These are phyloP conservation scores for Equus przewalskii DNA, from an alignment of 2,113 vertebrate species.

Conservation along the genomic window DNA sequence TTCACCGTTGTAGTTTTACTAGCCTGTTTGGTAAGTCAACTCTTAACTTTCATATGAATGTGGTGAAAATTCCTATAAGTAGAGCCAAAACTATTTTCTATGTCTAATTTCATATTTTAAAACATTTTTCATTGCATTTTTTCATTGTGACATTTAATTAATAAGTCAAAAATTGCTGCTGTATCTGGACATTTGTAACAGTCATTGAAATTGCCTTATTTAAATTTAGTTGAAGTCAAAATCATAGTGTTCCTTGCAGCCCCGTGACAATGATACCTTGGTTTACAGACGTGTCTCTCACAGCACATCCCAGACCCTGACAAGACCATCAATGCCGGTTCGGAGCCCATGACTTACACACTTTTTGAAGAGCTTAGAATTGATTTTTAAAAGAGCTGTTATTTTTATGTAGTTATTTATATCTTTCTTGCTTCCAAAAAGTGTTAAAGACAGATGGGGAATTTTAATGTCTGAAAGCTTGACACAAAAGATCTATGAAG, in stretches of 20 bases:
- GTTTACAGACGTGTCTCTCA: background rate
- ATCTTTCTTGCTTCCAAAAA: background rate
- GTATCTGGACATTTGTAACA: background rate
- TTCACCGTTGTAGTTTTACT: conserved; percentile 81
- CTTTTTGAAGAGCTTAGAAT: conserved; percentile 12
- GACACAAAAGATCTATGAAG: background rate
- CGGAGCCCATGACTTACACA: background rate
- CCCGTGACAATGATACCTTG: background rate
- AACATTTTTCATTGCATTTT: background rate
- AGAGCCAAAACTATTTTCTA: background rate
- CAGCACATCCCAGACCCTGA: background rate
- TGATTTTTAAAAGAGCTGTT: background rate
- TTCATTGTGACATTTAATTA: background rate
- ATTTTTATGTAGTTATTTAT: background rate
- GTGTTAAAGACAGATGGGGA: background rate
- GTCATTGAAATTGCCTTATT: background rate
- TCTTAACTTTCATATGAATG: background rate
- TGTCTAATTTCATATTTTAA: background rate
- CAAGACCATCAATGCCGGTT: background rate
- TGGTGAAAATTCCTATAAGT: background rate
- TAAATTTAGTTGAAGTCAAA: background rate
- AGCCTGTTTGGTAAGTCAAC: conserved; percentile 86
- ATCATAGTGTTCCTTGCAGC: background rate
- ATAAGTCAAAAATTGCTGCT: background rate
- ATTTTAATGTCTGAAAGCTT: background rate